A percentile compares a stretch with the other conserved stretches of the same genome.
phyloP scores from a whole-genome alignment of 2,888 invertebrate species.

The Pachliopta kotzebuea region DNA sequence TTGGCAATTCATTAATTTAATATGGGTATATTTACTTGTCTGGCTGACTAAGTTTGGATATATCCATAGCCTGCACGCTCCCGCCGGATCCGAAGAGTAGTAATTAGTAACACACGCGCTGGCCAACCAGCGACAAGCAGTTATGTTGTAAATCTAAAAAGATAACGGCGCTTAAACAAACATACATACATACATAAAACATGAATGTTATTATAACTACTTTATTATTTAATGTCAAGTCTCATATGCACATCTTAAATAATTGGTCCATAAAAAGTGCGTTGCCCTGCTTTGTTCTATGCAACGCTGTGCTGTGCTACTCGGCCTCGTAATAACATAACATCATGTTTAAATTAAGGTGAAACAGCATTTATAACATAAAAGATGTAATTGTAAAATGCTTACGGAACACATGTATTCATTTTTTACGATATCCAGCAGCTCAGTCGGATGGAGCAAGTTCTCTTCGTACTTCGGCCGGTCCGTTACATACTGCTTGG shows the following conservation, averaged over 20 bases:
- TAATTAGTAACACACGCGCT: constrained; percentile 59
- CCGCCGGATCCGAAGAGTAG: constrained; percentile 56
- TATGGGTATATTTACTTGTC: constrained; percentile 44
- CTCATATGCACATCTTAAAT: too few relatives aligned
- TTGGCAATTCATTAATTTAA: too few relatives aligned
- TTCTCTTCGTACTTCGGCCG: constrained; percentile 60
- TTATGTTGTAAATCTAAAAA: constrained; percentile 48
- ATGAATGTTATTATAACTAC: too few relatives aligned
- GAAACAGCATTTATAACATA: background rate
- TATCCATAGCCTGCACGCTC: constrained; percentile 67
- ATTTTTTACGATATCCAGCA: constrained; percentile 59
- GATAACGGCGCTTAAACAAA: background rate
- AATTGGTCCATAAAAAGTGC: too few relatives aligned
- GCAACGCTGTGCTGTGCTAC: too few relatives aligned
- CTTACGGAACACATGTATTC: constrained; percentile 69
- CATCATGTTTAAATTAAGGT: background rate
- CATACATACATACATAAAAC: too few relatives aligned
- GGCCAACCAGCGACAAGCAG: constrained; percentile 56
- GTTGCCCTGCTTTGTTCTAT: too few relatives aligned
- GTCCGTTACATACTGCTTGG: constrained; percentile 51
- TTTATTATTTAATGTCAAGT: too few relatives aligned
- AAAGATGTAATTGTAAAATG: constrained; percentile 26
- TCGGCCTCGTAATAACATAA: too few relatives aligned
- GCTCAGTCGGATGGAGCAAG: constrained; percentile 47
- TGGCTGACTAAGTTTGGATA: constrained; percentile 47